A percentile compares a stretch with the other conserved stretches of the same genome.
phyloP scores from a whole-genome alignment of 2,113 vertebrate species.

The Festucalex cinctus region DNA sequence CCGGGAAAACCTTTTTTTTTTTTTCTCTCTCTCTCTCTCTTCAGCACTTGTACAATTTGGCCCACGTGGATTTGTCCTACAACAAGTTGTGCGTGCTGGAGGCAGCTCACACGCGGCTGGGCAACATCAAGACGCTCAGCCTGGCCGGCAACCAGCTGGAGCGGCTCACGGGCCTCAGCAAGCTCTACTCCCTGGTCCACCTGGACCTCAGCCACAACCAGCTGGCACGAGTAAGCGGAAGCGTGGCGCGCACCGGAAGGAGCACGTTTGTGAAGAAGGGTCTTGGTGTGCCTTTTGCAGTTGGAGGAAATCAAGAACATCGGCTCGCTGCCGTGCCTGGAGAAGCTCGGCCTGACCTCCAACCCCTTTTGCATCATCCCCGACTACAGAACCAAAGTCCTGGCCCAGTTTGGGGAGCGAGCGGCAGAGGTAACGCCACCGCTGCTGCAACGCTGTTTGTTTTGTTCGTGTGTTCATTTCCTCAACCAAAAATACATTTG shows the following conservation, averaged over 20 bases:
- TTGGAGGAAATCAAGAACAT: slow-evolving; percentile 88
- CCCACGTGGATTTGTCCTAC: slow-evolving; percentile 93
- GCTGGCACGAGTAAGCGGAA: slow-evolving; percentile 77
- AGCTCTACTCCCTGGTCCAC: slow-evolving; percentile 93
- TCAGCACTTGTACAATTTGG: slow-evolving; percentile 92
- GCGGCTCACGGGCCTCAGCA: slow-evolving; percentile 84
- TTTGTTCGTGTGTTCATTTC: background rate
- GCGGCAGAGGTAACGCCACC: slow-evolving; percentile 86
- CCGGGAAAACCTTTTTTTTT: background rate
- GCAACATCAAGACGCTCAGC: slow-evolving; percentile 93
- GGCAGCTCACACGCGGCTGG: slow-evolving; percentile 88
- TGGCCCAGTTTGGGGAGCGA: slow-evolving; percentile 93
- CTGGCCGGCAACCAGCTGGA: slow-evolving; percentile 92
- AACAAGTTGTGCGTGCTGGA: slow-evolving; percentile 84
- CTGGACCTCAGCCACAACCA: slow-evolving; percentile 90
- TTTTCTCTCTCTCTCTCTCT: no score
- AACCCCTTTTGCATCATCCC: slow-evolving; percentile 94
- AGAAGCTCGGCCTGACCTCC: slow-evolving; percentile 80
- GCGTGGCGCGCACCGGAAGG: background rate
- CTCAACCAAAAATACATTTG: no score
- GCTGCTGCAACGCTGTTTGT: background rate
- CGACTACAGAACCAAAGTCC: slow-evolving; percentile 94
- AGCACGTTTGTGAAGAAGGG: background rate
- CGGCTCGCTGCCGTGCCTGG: slow-evolving; percentile 86
- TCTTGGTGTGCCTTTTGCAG: slow-evolving; percentile 67